A percentile compares a stretch with the other conserved stretches of the same genome.
Evolutionary conservation across 1,140 invertebrate species (phyloP).

Genomic region (Maniola jurtina): DNA sequence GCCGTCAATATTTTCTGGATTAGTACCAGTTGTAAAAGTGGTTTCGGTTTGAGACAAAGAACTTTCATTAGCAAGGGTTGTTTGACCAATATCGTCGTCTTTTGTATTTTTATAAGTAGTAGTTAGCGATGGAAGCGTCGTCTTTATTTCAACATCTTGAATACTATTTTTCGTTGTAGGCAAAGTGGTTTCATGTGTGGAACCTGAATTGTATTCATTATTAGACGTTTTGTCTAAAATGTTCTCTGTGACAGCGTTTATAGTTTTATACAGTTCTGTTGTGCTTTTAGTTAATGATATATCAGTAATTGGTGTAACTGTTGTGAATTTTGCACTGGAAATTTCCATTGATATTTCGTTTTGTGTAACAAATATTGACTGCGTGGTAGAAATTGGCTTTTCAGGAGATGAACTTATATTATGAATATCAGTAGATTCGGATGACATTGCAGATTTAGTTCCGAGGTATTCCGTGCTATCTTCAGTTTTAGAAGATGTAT

Average conservation of each 20-base stretch:
- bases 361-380: not conserved
- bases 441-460: not conserved
- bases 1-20: too few relatives aligned
- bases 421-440: not conserved
- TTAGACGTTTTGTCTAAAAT: not conserved
- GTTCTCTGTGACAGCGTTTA: not conserved
- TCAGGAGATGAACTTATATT: not conserved
- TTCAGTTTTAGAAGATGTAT: not conserved
- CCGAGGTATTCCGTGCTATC: not conserved
- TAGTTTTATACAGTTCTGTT: too few relatives aligned
- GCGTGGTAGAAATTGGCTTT: not conserved
- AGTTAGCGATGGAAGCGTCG: not conserved
- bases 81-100: too few relatives aligned
- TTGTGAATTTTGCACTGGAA: not conserved
- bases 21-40: too few relatives aligned
- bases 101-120: too few relatives aligned
- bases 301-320: too few relatives aligned
- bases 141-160: not conserved
- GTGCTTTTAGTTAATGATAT: too few relatives aligned
- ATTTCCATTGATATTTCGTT: not conserved
- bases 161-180: not conserved
- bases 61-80: not conserved
- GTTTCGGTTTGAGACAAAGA: not conserved
- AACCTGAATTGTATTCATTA: not conserved
- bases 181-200: not conserved